Conservation (phyloP, 2,797 vertebrate genomes). For the Coracias cyanogaster region DNA sequence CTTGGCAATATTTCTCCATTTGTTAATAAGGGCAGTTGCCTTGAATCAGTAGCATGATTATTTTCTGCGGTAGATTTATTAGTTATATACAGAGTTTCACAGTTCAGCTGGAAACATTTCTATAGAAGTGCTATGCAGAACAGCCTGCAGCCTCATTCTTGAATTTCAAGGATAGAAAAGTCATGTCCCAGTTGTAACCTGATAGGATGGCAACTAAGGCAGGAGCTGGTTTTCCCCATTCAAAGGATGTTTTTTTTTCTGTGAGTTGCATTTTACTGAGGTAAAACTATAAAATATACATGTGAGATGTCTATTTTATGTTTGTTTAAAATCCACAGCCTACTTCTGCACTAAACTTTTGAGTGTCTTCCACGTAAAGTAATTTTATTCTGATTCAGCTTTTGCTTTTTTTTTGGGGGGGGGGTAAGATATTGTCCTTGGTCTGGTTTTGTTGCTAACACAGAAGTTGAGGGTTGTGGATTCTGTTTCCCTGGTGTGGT, state of each 20-base stretch:
- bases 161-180: neutral
- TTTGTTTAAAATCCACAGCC: neutral
- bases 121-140: neutral
- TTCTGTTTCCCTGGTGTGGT: neutral
- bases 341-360: neutral
- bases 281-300: neutral
- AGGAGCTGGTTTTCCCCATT: neutral
- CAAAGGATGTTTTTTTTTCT: neutral
- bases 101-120: neutral
- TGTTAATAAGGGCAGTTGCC: neutral
- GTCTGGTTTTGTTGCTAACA: neutral
- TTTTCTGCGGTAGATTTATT: slow-evolving; percentile 22
- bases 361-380: fast-evolving
- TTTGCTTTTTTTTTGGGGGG: neutral
- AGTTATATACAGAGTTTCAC: neutral
- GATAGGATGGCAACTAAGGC: neutral
- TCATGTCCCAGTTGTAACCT: neutral
- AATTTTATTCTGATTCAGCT: neutral
- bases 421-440: neutral
- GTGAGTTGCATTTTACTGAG: neutral
- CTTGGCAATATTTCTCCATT: neutral
- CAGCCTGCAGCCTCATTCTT: neutral
- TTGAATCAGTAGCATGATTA: neutral
- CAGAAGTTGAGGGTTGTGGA: neutral
- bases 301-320: neutral